These are phyloP conservation scores for Microcebus lehilahytsara DNA, from an alignment of 2,113 vertebrate genomes.

Conservation along the genomic window DNA sequence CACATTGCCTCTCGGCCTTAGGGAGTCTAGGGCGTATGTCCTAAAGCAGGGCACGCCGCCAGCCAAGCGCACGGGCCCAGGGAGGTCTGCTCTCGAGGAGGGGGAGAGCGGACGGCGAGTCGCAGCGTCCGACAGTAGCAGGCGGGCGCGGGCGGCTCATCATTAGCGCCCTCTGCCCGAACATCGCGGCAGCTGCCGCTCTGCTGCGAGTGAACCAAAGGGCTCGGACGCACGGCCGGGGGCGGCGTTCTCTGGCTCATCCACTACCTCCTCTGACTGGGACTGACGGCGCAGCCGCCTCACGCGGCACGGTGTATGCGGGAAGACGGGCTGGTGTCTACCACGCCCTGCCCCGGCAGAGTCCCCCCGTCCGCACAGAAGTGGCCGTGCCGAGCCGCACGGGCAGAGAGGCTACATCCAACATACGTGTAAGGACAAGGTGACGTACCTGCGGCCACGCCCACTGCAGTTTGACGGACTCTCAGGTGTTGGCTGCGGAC, in stretches of 20 bases:
- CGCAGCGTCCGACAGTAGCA: rapidly evolving
- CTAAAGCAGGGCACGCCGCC: not conserved
- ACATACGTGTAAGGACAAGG: not conserved
- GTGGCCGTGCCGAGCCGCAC: rapidly evolving
- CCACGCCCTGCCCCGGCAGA: not conserved
- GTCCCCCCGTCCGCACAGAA: rapidly evolving
- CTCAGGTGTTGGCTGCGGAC: rapidly evolving
- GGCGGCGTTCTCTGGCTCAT: rapidly evolving
- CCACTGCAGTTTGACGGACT: rapidly evolving
- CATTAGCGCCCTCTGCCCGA: rapidly evolving
- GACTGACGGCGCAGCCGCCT: rapidly evolving
- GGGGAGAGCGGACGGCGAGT: rapidly evolving
- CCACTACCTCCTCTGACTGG: not conserved
- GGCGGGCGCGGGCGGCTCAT: rapidly evolving
- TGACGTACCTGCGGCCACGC: rapidly evolving
- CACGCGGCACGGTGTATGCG: not conserved
- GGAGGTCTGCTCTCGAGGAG: rapidly evolving
- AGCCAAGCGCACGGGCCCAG: not conserved
- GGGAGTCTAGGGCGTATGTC: not conserved
- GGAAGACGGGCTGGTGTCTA: rapidly evolving
- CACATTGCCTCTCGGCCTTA: not conserved
- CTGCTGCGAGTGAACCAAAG: rapidly evolving
- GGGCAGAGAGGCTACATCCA: not conserved
- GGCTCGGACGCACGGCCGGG: rapidly evolving
- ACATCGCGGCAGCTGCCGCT: not conserved